phyloP scores from a whole-genome alignment of 1,140 invertebrate genomes.

The Caerostris darwini region DNA sequence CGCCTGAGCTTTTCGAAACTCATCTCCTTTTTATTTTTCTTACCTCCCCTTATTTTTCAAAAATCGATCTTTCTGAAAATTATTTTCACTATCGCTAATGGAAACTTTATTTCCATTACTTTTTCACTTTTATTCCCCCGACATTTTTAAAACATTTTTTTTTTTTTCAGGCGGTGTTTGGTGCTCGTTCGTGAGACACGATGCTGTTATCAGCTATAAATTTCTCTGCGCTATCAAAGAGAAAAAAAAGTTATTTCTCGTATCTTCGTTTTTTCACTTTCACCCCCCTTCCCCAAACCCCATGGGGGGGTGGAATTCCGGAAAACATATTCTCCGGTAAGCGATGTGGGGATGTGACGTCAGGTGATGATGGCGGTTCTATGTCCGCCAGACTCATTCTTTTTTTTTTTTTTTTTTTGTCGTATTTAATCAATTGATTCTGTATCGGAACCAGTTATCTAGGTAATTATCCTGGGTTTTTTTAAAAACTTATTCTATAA shows the following conservation, averaged over 20 bases:
- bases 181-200: conserved; percentile 35
- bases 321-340: conserved; percentile 68
- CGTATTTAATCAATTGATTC: conserved; percentile 43
- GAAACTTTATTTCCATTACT: conserved; percentile 74
- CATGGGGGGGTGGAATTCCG: conserved; percentile 35
- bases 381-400: not conserved
- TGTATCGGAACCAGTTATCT: conserved; percentile 47
- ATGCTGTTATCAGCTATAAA: conserved; percentile 72
- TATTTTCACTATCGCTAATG: conserved; percentile 72
- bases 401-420: conserved; percentile 14
- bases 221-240: conserved; percentile 34
- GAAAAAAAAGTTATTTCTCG: conserved; percentile 59
- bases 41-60: not conserved
- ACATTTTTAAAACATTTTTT: conserved; percentile 55
- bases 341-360: conserved; percentile 28
- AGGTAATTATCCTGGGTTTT: too few relatives aligned
- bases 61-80: conserved; percentile 73
- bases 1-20: not conserved
- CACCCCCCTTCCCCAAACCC: not conserved
- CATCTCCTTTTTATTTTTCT: not conserved
- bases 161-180: conserved; percentile 8
- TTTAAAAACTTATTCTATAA: too few relatives aligned
- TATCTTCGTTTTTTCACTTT: conserved; percentile 25
- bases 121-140: not conserved
- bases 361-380: conserved; percentile 44